Evolutionary conservation across 2,797 vertebrate species (phyloP).

Genomic region (Dermochelys coriacea): DNA sequence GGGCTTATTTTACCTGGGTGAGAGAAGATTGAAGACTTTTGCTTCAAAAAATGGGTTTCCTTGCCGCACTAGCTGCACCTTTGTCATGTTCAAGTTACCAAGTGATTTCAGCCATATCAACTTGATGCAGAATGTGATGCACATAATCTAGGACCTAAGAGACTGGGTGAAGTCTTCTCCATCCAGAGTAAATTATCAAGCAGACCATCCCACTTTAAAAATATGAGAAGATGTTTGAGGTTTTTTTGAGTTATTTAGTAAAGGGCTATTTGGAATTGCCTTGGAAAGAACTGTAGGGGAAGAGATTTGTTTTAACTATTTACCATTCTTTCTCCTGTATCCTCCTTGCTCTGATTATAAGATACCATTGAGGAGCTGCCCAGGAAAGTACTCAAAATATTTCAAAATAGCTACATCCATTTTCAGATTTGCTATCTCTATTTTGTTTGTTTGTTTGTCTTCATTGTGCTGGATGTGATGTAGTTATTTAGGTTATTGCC

Average conservation of each 20-base stretch:
- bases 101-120: background rate
- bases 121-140: background rate
- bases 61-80: constrained; percentile 9
- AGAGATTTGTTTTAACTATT: background rate
- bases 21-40: constrained; percentile 29
- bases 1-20: constrained; percentile 43
- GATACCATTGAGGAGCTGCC: background rate
- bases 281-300: background rate
- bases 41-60: constrained; percentile 20
- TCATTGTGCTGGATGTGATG: background rate
- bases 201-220: constrained; percentile 4
- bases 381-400: background rate
- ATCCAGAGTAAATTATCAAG: constrained; percentile 17
- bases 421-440: background rate
- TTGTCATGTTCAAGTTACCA: constrained; percentile 35
- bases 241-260: background rate
- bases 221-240: background rate
- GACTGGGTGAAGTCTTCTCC: background rate
- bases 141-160: background rate
- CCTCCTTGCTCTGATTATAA: background rate
- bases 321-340: background rate
- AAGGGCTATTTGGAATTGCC: background rate
- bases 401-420: background rate
- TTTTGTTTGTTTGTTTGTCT: background rate
- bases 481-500: background rate